phyloP scores from a whole-genome alignment of 92 coral and sea anemone species.

The Meandrina meandrites region DNA sequence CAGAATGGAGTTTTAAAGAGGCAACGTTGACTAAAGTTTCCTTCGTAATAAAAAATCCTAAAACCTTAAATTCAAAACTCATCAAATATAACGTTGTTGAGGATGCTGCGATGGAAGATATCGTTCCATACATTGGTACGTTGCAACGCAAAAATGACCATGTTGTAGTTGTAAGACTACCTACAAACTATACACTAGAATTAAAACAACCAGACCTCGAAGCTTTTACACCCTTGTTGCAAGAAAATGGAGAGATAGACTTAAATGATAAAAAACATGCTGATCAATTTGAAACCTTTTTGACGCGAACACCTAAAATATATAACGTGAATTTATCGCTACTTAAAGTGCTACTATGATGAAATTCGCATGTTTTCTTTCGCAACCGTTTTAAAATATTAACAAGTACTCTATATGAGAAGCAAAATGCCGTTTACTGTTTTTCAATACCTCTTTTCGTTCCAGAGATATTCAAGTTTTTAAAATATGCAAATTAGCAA shows the following conservation, averaged over 20 bases:
- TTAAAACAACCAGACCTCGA: conserved; percentile 6
- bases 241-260: background rate
- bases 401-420: too few species aligned
- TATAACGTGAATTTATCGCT: background rate
- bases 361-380: too few species aligned
- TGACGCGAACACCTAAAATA: conserved; percentile 5
- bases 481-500: too few species aligned
- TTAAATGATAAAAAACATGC: background rate
- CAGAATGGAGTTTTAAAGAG: background rate
- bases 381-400: too few species aligned
- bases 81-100: background rate
- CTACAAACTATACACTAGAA: background rate
- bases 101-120: background rate
- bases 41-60: background rate
- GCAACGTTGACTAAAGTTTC: background rate
- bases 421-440: too few species aligned
- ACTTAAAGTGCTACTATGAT: too few species aligned
- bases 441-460: too few species aligned
- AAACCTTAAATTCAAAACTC: background rate
- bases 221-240: conserved; percentile 5
- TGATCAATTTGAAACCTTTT: background rate
- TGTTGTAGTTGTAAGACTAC: background rate
- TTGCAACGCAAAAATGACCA: background rate
- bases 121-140: background rate
- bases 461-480: too few species aligned